Percentiles rank a stretch among this genome's conserved stretches.
These are phyloP conservation scores for Leptoteleia sp. DNA, from an alignment of 1,140 invertebrate species.

Conservation along the genomic window DNA sequence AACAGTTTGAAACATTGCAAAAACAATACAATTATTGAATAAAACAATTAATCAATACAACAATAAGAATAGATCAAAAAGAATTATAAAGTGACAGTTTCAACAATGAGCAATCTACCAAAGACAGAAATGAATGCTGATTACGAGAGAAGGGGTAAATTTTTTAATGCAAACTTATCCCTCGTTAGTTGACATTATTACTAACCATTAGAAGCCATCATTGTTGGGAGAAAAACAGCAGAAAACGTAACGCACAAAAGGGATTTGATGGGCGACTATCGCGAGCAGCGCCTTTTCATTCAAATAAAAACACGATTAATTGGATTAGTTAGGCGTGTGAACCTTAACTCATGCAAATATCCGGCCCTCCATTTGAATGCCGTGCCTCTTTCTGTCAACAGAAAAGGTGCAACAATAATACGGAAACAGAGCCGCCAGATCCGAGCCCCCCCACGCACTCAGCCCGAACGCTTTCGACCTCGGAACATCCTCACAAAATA, in stretches of 20 bases:
- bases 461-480: not conserved
- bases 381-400: slow-evolving; percentile 31
- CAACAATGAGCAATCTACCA: no score
- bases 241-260: not conserved
- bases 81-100: no score
- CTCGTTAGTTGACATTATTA: slow-evolving; percentile 24
- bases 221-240: slow-evolving; percentile 15
- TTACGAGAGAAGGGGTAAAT: no score
- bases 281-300: slow-evolving; percentile 3
- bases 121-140: no score
- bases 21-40: no score
- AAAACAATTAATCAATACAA: no score
- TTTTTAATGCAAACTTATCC: no score
- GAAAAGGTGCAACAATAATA: slow-evolving; percentile 31
- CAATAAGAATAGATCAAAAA: no score
- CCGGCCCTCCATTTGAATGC: slow-evolving; percentile 30
- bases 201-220: slow-evolving; percentile 78
- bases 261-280: slow-evolving; percentile 3
- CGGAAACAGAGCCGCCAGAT: slow-evolving; percentile 9
- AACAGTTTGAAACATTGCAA: no score
- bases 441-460: slow-evolving; percentile 6
- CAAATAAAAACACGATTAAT: slow-evolving; percentile 23
- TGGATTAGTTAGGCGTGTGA: slow-evolving; percentile 20
- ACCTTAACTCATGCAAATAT: slow-evolving; percentile 17
- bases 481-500: slow-evolving; percentile 3